phyloP scores from a whole-genome alignment of 1,140 invertebrate genomes.

The Drosophila seguyi region DNA sequence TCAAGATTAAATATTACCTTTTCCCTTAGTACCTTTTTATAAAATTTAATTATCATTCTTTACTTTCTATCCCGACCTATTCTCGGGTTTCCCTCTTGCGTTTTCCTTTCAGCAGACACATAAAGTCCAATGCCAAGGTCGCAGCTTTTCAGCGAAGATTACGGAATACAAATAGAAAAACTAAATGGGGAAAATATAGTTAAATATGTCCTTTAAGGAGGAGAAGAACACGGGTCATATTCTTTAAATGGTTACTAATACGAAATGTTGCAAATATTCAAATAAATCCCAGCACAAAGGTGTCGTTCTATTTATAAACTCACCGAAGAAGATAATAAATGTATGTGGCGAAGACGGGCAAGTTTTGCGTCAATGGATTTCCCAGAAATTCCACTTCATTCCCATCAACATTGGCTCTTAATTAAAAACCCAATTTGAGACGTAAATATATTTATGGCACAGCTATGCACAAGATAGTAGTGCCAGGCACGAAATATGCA shows the following conservation, averaged over 20 bases:
- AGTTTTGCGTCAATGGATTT: conserved; percentile 2
- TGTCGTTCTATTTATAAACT: background rate
- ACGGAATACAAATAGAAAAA: conserved; percentile 25
- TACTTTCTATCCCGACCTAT: background rate
- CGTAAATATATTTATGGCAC: background rate
- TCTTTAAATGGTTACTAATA: conserved; percentile 29
- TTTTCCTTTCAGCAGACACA: conserved; percentile 5
- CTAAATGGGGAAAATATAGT: conserved; percentile 1
- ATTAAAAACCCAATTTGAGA: conserved; percentile 35
- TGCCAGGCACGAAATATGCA: background rate
- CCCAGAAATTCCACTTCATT: conserved; percentile 7
- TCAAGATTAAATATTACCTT: no score
- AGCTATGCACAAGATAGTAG: background rate
- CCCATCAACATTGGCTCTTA: conserved; percentile 24
- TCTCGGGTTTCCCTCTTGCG: background rate
- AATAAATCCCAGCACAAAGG: conserved; percentile 2
- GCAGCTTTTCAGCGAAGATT: conserved; percentile 25
- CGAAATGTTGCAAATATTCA: conserved; percentile 9
- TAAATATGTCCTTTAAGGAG: background rate
- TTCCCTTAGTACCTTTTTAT: background rate
- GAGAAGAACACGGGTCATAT: conserved; percentile 17
- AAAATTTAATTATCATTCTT: no score
- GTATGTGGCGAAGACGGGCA: no score
- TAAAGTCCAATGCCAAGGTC: conserved; percentile 26
- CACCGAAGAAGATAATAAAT: no score